Conservation (phyloP, 2,113 vertebrate genomes). For the Rhabdomys dilectus region DNA sequence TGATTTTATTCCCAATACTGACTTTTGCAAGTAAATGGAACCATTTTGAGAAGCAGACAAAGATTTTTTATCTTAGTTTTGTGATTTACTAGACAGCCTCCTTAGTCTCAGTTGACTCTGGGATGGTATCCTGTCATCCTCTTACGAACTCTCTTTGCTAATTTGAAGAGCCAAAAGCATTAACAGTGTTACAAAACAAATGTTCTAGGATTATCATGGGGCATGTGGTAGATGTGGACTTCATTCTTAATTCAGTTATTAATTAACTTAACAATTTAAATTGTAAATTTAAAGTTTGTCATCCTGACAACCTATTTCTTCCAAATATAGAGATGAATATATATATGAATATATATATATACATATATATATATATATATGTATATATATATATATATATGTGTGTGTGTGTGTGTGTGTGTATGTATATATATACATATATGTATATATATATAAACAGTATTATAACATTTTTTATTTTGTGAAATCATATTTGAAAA, state of each 20-base stretch:
- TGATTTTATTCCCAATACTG: neutral
- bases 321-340: neutral
- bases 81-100: neutral
- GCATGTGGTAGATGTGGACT: neutral
- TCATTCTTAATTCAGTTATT: neutral
- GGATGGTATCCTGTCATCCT: neutral
- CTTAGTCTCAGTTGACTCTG: neutral
- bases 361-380: neutral
- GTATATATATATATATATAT: neutral
- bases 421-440: neutral
- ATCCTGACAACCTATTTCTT: neutral
- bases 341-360: neutral
- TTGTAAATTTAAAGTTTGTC: conserved; percentile 3
- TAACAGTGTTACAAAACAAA: neutral
- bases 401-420: too few relatives aligned
- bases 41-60: neutral
- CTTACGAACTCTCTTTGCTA: neutral
- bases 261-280: neutral
- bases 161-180: neutral
- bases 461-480: conserved; percentile 50
- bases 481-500: neutral
- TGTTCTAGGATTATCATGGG: neutral
- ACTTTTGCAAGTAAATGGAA: neutral
- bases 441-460: neutral
- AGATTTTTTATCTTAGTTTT: neutral